phyloP scores from a whole-genome alignment of 1,140 invertebrate species.

The Conopomorpha cramerella region DNA sequence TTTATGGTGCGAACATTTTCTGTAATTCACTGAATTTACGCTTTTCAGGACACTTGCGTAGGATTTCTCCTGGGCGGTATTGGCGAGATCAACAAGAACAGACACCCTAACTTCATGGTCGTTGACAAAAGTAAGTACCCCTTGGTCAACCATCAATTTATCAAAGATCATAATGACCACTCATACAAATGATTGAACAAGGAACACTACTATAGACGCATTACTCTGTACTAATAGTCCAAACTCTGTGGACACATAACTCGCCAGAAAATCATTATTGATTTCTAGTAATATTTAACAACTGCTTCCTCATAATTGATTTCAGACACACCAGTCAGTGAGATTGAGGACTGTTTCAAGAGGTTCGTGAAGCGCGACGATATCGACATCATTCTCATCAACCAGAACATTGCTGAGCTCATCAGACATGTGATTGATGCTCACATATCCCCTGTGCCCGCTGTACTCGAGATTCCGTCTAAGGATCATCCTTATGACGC shows the following conservation, averaged over 20 bases:
- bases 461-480: conserved; percentile 98
- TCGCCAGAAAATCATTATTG: too few species aligned
- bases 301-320: too few species aligned
- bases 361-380: conserved; percentile 94
- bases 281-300: too few species aligned
- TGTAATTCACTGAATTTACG: conserved; percentile 17
- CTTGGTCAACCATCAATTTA: too few species aligned
- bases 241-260: too few species aligned
- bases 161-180: too few species aligned
- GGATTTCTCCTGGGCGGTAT: conserved; percentile 97
- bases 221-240: too few species aligned
- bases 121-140: conserved; percentile 92
- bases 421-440: conserved; percentile 96
- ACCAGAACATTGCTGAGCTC: conserved; percentile 98
- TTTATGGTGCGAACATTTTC: too few species aligned
- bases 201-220: too few species aligned
- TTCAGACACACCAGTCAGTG: conserved; percentile 90
- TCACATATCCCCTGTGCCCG: conserved; percentile 90
- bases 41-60: conserved; percentile 94
- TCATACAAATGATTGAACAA: too few species aligned
- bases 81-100: conserved; percentile 98
- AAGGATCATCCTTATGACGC: conserved; percentile 99
- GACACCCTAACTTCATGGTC: conserved; percentile 97
- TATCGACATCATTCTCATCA: conserved; percentile 98
- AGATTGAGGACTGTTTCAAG: conserved; percentile 98